phyloP scores from a whole-genome alignment of 2,888 invertebrate species.

The Halocaridina rubra region DNA sequence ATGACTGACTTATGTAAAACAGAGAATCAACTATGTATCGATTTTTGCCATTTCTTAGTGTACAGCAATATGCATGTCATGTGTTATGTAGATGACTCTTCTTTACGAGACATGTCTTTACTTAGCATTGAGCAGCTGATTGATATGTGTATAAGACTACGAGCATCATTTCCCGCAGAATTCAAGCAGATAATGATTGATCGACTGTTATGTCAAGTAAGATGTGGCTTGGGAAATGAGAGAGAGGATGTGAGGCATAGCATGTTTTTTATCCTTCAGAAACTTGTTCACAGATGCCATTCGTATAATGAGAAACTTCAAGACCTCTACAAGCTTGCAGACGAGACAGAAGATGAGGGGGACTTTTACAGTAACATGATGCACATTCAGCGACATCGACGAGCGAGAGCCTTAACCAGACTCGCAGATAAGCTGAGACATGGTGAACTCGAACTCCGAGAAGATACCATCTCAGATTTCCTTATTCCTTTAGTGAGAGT shows the following conservation, averaged over 20 bases:
- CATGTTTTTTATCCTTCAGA: slow-evolving; percentile 82
- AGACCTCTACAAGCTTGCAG: slow-evolving; percentile 44
- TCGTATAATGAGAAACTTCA: slow-evolving; percentile 18
- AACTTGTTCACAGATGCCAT: slow-evolving; percentile 71
- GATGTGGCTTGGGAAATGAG: slow-evolving; percentile 78
- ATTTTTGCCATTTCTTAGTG: slow-evolving; percentile 43
- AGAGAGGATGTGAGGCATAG: slow-evolving; percentile 82
- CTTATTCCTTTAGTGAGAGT: slow-evolving; percentile 85
- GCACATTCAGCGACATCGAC: slow-evolving; percentile 87
- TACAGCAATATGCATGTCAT: slow-evolving; percentile 50
- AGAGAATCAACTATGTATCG: slow-evolving; percentile 35
- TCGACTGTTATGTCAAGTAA: slow-evolving; percentile 79
- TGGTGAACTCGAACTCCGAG: slow-evolving; percentile 74
- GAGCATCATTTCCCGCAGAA: slow-evolving; percentile 72
- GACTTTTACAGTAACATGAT: slow-evolving; percentile 95
- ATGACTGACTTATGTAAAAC: slow-evolving; percentile 14
- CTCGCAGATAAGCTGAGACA: slow-evolving; percentile 69
- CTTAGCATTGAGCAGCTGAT: slow-evolving; percentile 79
- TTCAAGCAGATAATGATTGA: slow-evolving; percentile 79
- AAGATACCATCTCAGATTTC: slow-evolving; percentile 83
- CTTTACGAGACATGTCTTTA: slow-evolving; percentile 82
- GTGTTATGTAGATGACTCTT: slow-evolving; percentile 81
- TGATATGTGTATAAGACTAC: slow-evolving; percentile 73
- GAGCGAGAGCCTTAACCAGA: slow-evolving; percentile 79
- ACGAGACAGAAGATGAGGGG: slow-evolving; percentile 78